A percentile compares a stretch with the other conserved stretches of the same genome.
Conservation (phyloP, 2,888 invertebrate species). For the Pardosa pseudoannulata region DNA sequence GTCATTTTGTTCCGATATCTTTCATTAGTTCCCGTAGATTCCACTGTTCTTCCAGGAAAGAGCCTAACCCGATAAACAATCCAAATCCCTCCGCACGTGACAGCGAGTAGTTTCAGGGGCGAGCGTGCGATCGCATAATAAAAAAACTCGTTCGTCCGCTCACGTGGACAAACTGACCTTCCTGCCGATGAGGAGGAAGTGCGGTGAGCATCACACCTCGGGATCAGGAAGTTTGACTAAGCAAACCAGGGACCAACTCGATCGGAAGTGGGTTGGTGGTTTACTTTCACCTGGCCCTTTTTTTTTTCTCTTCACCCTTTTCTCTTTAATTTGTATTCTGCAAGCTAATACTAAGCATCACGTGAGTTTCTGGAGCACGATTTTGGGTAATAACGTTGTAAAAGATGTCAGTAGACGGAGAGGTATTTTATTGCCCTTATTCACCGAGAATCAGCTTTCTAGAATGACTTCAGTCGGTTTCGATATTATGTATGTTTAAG, state of each 20-base stretch:
- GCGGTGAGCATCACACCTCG: neutral
- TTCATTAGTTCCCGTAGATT: no score
- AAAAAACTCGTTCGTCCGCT: neutral
- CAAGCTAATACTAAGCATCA: neutral
- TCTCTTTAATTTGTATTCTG: constrained; percentile 3
- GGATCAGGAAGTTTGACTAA: constrained; percentile 39
- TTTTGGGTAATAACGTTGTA: no score
- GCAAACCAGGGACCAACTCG: constrained; percentile 29
- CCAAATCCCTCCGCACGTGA: no score
- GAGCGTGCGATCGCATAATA: neutral
- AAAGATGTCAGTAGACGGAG: no score
- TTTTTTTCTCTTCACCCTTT: neutral
- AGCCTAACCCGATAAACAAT: no score
- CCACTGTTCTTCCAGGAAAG: no score
- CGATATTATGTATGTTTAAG: no score
- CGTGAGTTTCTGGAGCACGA: neutral
- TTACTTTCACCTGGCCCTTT: neutral
- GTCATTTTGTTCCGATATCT: no score
- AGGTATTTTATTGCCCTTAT: no score
- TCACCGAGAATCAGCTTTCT: no score
- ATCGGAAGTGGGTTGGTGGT: constrained; percentile 28
- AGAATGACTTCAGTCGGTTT: no score
- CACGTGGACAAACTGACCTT: constrained; percentile 61
- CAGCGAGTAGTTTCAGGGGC: neutral
- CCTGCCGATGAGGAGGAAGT: constrained; percentile 44